These are phyloP conservation scores for Actinopyga echinites DNA, from an alignment of 53 echinoderm and acorn worm species.

Conservation along the genomic window DNA sequence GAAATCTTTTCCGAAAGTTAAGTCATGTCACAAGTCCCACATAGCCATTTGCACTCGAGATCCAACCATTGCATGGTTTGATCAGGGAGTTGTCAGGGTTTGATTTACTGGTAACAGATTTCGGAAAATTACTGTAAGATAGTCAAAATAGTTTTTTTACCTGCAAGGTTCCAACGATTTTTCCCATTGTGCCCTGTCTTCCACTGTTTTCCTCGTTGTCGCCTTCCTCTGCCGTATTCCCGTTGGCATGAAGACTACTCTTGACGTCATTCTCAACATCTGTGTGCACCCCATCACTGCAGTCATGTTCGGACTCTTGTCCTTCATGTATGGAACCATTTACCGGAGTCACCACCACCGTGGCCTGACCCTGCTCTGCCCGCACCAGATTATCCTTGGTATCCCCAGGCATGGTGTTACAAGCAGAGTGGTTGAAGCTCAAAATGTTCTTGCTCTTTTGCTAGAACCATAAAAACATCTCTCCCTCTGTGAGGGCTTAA, in stretches of 20 bases:
- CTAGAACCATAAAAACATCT: too few relatives aligned
- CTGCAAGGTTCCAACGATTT: constrained; percentile 78
- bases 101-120: too few relatives aligned
- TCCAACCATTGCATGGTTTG: too few relatives aligned
- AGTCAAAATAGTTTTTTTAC: constrained; percentile 26
- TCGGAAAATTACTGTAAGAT: too few relatives aligned
- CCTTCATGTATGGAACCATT: constrained; percentile 39
- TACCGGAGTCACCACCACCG: constrained; percentile 1
- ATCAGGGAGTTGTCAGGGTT: too few relatives aligned
- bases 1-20: too few relatives aligned
- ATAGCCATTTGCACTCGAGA: too few relatives aligned
- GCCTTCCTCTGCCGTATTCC: constrained; percentile 12
- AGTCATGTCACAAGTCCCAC: too few relatives aligned
- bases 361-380: constrained; percentile 35
- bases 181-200: constrained; percentile 65
- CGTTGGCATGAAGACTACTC: constrained; percentile 53
- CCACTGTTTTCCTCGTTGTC: constrained; percentile 4
- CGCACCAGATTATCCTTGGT: not conserved
- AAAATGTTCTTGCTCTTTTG: too few relatives aligned
- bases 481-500: too few relatives aligned
- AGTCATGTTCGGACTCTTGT: constrained; percentile 21
- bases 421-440: too few relatives aligned
- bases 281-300: constrained; percentile 2
- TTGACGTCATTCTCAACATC: constrained; percentile 31
- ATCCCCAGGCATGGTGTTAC: not conserved